Base-by-base conservation (phyloP, 2,113 vertebrate species). In the Arothron firmamentum region DNA sequence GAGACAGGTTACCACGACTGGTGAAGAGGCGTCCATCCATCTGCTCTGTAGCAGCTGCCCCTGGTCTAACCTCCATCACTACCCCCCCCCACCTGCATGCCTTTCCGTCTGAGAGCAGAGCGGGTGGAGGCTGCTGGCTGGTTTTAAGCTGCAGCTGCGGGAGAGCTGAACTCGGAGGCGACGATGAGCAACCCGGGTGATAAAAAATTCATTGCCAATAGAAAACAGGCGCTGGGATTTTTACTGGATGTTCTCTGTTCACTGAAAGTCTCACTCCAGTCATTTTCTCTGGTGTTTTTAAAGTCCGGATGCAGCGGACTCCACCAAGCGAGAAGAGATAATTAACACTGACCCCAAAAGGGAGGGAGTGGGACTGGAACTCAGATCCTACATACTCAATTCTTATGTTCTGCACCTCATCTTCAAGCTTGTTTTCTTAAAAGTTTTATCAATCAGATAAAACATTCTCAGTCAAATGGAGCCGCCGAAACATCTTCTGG, bases 1-100 rank as follows among this genome's bases (percentile, higher is more conserved):
- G 75, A 59, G 60, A 74, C 75, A 59, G 70, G 79, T 85, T 77
- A 67, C 82, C 82, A 79, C 81, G 81, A 55, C 75, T 65, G 80
- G 80, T 21, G 59, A 74, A 71, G 78, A 56, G 67, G 75, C 70
- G 57, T 82, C 69, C 68, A 70, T 83, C 75, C 77, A 78, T 82
- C 71, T 78, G 74, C 59, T 67, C 70, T 49, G 77, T 48, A 69
- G 63, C 80, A 73, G 65, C 75, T 53, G 38, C 73, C 51, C 65
- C 57, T 3, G 18, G 55, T 59, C 77, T 71, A 69, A 78, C 51
- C 70, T 67, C 67, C 56, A 60, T 59, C 74, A 51, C 56, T 52
- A 41, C 18, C 52, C 19, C 64, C 20, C 45, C 46, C 64, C 20
- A 41, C 46, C 57, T 31, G 56, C 70, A 71, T 45, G 59, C 61